phyloP scores from a whole-genome alignment of 2,797 vertebrate species.

The Pseudochromis fuscus region DNA sequence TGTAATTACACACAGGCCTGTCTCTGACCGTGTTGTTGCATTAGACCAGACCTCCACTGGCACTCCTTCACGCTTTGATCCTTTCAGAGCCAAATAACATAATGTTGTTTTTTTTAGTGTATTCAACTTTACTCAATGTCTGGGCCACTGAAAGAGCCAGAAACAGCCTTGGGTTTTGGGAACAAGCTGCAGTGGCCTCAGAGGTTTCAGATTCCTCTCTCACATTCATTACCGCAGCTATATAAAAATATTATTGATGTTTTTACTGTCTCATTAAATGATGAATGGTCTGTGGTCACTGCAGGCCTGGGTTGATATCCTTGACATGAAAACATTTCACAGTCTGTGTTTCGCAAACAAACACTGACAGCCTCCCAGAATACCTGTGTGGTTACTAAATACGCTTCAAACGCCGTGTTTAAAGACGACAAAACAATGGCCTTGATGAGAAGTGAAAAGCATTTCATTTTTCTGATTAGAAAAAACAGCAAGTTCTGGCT shows the following conservation, averaged over 20 bases:
- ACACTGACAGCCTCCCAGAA: not conserved
- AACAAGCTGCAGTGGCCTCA: not conserved
- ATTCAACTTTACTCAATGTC: not conserved
- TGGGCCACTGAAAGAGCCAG: not conserved
- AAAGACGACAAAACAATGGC: conserved; percentile 17
- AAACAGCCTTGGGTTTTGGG: not conserved
- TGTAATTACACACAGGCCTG: conserved; percentile 13
- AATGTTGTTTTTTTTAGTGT: not conserved
- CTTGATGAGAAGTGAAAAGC: not conserved
- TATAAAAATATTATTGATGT: not conserved
- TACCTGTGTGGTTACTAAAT: not conserved
- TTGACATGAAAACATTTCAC: conserved; percentile 14
- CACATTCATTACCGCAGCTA: not conserved
- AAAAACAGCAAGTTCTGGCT: conserved; percentile 1
- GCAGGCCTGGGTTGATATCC: conserved; percentile 4
- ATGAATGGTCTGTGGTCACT: conserved; percentile 19
- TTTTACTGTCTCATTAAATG: conserved; percentile 2
- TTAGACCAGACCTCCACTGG: not conserved
- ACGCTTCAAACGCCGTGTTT: conserved; percentile 11
- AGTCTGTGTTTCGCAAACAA: not conserved
- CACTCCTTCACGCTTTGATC: not conserved
- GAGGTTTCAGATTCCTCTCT: not conserved
- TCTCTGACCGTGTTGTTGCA: conserved; percentile 11
- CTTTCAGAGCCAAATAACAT: conserved; percentile 26
- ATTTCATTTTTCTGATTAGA: not conserved